Evolutionary conservation across 92 coral and sea anemone genomes (phyloP).

Genomic region (Epizoanthus fatuus): DNA sequence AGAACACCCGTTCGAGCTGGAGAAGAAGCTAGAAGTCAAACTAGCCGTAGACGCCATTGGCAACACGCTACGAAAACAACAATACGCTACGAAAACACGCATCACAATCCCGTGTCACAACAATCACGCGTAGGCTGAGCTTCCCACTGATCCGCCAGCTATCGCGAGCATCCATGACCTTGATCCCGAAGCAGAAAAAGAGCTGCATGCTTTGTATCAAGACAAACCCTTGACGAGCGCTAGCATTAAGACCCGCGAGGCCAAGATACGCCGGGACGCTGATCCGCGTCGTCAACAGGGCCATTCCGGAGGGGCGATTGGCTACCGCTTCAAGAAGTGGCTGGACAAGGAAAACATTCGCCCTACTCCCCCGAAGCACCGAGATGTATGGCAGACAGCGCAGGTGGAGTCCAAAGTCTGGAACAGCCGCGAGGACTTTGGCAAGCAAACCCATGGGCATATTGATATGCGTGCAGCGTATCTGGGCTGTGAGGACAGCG

Average conservation of each 20-base stretch:
- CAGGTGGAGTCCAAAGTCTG: conserved; percentile 3
- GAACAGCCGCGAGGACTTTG: background rate
- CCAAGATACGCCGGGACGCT: background rate
- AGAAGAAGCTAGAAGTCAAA: conserved; percentile 9
- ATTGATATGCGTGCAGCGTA: conserved; percentile 61
- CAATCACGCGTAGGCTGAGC: background rate
- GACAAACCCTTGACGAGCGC: conserved; percentile 13
- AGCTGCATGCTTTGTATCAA: conserved; percentile 8
- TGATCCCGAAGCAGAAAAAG: conserved; percentile 27
- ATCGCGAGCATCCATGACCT: conserved; percentile 38
- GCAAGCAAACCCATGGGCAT: background rate
- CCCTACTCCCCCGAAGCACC: conserved; percentile 16
- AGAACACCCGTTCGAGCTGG: background rate
- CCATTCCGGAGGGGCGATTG: too few relatives aligned
- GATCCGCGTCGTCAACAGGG: conserved; percentile 21
- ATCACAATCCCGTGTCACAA: conserved; percentile 36
- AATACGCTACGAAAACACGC: background rate
- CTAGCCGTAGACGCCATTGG: conserved; percentile 29
- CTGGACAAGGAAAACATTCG: conserved; percentile 18
- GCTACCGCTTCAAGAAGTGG: too few relatives aligned
- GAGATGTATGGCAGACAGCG: conserved; percentile 18
- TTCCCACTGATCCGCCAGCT: conserved; percentile 26
- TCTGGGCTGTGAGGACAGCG: conserved; percentile 41
- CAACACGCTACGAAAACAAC: too few relatives aligned
- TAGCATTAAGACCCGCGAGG: background rate